A percentile compares a stretch with the other conserved stretches of the same genome.
These are phyloP conservation scores for Drosophila falleni DNA, from an alignment of 2,888 invertebrate genomes.

Conservation along the genomic window DNA sequence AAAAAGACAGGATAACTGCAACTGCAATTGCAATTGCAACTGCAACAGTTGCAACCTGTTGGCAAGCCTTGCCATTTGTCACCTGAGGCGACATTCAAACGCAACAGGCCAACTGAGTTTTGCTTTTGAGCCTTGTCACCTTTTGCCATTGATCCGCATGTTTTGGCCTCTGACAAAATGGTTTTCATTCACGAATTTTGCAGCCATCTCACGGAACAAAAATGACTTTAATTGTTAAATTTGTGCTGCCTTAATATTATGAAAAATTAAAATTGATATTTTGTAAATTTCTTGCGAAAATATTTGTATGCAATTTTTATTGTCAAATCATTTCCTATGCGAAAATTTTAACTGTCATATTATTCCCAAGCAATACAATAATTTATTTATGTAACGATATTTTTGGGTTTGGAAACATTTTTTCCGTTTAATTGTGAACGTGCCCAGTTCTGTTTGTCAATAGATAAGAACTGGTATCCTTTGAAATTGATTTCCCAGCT, in stretches of 20 bases:
- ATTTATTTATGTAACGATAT: slow-evolving; percentile 66
- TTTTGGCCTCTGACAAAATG: slow-evolving; percentile 43
- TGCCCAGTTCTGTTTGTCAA: slow-evolving; percentile 29
- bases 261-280: slow-evolving; percentile 41
- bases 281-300: slow-evolving; percentile 69
- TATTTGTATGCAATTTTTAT: slow-evolving; percentile 51
- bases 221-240: slow-evolving; percentile 30
- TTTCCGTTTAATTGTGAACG: slow-evolving; percentile 48
- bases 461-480: slow-evolving; percentile 15
- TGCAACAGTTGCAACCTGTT: slow-evolving; percentile 46
- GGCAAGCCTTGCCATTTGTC: slow-evolving; percentile 68
- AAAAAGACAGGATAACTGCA: slow-evolving; percentile 34
- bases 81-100: slow-evolving; percentile 78
- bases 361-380: slow-evolving; percentile 25
- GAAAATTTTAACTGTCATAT: slow-evolving; percentile 25
- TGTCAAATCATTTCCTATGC: slow-evolving; percentile 73
- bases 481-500: slow-evolving; percentile 23
- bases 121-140: slow-evolving; percentile 51
- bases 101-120: slow-evolving; percentile 66
- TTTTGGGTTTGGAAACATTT: slow-evolving; percentile 12
- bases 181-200: slow-evolving; percentile 55
- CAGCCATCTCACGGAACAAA: slow-evolving; percentile 43
- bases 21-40: slow-evolving; percentile 33
- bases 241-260: slow-evolving; percentile 34
- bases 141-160: slow-evolving; percentile 48